A percentile compares a stretch with the other conserved stretches of the same genome.
These are phyloP conservation scores for Trichogramma dendrolimi DNA, from an alignment of 2,888 invertebrate species.

Conservation along the genomic window DNA sequence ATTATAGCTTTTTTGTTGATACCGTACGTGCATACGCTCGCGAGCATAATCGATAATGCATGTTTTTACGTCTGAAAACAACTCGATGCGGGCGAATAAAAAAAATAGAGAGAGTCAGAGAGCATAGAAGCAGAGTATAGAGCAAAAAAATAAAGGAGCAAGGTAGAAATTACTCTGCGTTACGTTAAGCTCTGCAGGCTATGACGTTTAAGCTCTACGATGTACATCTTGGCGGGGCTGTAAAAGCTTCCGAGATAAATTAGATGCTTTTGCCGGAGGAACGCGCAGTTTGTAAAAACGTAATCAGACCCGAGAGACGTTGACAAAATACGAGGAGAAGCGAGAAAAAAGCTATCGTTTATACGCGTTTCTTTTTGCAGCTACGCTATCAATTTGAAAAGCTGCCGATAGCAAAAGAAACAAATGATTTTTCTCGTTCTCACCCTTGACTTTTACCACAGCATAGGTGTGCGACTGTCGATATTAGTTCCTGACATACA, in stretches of 20 bases:
- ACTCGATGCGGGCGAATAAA: no score
- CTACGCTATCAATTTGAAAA: no score
- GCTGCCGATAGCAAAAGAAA: no score
- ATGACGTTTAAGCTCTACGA: conserved; percentile 1
- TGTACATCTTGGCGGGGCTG: neutral
- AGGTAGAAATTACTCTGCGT: conserved; percentile 1
- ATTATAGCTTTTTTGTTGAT: no score
- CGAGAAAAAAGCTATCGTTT: conserved; percentile 1
- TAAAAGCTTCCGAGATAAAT: conserved; percentile 12
- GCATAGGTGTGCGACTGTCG: conserved; percentile 2
- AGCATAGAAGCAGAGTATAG: no score
- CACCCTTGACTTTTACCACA: no score
- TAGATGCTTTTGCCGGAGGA: neutral
- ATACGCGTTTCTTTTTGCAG: neutral
- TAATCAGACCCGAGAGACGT: conserved; percentile 24
- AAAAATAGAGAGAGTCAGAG: no score
- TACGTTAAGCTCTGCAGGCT: neutral
- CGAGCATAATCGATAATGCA: no score
- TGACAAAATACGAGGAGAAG: conserved; percentile 21
- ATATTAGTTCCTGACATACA: conserved; percentile 16
- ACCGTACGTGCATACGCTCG: no score
- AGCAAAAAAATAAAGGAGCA: neutral
- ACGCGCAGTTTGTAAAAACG: conserved; percentile 20
- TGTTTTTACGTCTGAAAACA: no score
- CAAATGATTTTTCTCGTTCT: no score